Evolutionary conservation across 2,113 vertebrate genomes (phyloP).

Genomic region (Gambusia holbrooki): DNA sequence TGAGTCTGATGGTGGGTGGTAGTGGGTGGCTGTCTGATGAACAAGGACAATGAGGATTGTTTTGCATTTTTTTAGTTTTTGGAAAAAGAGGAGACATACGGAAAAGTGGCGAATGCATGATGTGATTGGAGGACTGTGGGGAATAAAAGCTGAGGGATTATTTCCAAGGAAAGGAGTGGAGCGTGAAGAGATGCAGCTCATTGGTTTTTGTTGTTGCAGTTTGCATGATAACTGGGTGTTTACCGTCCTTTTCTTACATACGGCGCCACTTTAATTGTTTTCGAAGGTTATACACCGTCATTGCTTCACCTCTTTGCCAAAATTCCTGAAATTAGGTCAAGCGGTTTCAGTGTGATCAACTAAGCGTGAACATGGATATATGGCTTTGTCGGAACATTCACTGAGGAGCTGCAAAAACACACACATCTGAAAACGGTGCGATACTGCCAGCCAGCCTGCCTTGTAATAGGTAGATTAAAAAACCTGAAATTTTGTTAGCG

Average conservation of each 20-base stretch:
- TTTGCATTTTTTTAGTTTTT: no score
- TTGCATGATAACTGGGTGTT: background rate
- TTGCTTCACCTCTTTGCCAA: background rate
- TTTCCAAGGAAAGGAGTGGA: background rate
- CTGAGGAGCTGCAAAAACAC: constrained; percentile 22
- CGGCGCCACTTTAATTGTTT: background rate
- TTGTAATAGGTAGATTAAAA: constrained; percentile 50
- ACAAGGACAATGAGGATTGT: background rate
- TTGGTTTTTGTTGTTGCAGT: background rate
- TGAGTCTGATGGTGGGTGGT: background rate
- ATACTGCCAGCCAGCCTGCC: constrained; percentile 3
- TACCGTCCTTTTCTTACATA: background rate
- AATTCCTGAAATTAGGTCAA: background rate
- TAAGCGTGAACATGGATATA: background rate
- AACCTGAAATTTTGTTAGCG: constrained; percentile 40
- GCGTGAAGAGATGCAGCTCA: background rate
- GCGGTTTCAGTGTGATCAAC: background rate
- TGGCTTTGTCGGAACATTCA: background rate
- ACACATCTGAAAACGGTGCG: constrained; percentile 32
- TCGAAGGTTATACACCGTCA: background rate
- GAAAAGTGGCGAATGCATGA: background rate
- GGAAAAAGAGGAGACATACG: background rate
- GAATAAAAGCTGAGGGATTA: background rate
- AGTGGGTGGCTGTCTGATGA: background rate
- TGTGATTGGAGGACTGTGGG: background rate